These are phyloP conservation scores for Venusia cambrica DNA, from an alignment of 2,888 invertebrate species.

Conservation along the genomic window DNA sequence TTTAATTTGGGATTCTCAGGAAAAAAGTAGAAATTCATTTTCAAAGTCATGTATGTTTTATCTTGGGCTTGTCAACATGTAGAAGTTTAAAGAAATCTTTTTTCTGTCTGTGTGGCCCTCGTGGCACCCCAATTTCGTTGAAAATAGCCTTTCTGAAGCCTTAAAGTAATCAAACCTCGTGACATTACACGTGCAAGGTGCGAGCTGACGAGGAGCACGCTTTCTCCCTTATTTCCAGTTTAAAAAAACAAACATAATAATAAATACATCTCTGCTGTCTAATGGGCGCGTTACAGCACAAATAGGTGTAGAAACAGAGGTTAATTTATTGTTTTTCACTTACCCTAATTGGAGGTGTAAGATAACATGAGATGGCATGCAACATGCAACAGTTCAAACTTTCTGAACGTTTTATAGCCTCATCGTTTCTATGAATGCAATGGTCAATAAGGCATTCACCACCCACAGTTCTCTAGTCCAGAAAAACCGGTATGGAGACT, in stretches of 20 bases:
- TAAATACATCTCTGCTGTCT: conserved; percentile 54
- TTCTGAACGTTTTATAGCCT: conserved; percentile 9
- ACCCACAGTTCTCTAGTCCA: conserved; percentile 33
- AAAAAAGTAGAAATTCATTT: too few relatives aligned
- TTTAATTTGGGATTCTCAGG: too few relatives aligned
- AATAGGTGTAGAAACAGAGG: conserved; percentile 31
- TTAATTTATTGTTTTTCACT: conserved; percentile 36
- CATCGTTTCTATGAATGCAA: conserved; percentile 12
- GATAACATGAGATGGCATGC: conserved; percentile 20
- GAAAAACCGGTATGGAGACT: conserved; percentile 44
- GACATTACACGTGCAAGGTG: conserved; percentile 74
- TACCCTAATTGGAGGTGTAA: conserved; percentile 28
- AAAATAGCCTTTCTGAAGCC: conserved; percentile 54
- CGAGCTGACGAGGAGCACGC: conserved; percentile 62
- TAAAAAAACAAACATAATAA: conserved; percentile 55
- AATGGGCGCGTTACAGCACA: conserved; percentile 46
- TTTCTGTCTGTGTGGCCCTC: conserved; percentile 32
- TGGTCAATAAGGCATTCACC: conserved; percentile 14
- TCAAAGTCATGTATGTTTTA: conserved; percentile 26
- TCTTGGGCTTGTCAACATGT: conserved; percentile 16
- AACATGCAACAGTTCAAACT: conserved; percentile 16
- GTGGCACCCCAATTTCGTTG: conserved; percentile 39
- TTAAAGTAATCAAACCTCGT: conserved; percentile 63
- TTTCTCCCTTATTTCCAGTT: conserved; percentile 61
- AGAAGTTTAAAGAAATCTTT: conserved; percentile 34